phyloP scores from a whole-genome alignment of 2,888 invertebrate genomes.

The Byasa hedistus region DNA sequence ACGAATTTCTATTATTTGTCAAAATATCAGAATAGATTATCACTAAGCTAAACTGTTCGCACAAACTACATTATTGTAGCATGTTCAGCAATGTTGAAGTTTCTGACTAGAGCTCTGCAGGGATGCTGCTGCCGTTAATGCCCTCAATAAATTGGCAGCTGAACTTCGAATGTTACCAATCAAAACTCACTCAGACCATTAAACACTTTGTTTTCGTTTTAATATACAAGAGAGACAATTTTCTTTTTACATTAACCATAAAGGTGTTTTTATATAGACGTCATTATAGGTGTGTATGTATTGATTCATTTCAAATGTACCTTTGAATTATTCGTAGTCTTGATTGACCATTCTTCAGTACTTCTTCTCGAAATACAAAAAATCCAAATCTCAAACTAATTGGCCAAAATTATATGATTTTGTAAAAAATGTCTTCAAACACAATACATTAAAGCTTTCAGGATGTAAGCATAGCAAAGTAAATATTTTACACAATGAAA shows the following conservation, averaged over 20 bases:
- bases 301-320: too few relatives aligned
- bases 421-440: conserved; percentile 26
- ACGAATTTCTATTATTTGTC: conserved; percentile 1
- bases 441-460: conserved; percentile 27
- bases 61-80: conserved; percentile 46
- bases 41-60: conserved; percentile 35
- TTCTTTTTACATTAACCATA: too few relatives aligned
- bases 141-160: conserved; percentile 64
- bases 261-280: too few relatives aligned
- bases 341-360: too few relatives aligned
- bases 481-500: conserved; percentile 67
- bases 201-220: conserved; percentile 12
- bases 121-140: conserved; percentile 57
- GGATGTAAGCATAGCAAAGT: conserved; percentile 37
- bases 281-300: too few relatives aligned
- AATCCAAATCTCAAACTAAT: too few relatives aligned
- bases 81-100: conserved; percentile 51
- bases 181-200: conserved; percentile 45
- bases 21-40: conserved; percentile 31
- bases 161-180: conserved; percentile 59
- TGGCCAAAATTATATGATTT: conserved; percentile 16
- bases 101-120: conserved; percentile 51
- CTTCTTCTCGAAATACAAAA: too few relatives aligned
- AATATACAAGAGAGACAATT: too few relatives aligned
- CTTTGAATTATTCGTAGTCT: too few relatives aligned